Base-by-base conservation (phyloP, 2,888 invertebrate genomes). In the Scotopteryx bipunctaria region DNA sequence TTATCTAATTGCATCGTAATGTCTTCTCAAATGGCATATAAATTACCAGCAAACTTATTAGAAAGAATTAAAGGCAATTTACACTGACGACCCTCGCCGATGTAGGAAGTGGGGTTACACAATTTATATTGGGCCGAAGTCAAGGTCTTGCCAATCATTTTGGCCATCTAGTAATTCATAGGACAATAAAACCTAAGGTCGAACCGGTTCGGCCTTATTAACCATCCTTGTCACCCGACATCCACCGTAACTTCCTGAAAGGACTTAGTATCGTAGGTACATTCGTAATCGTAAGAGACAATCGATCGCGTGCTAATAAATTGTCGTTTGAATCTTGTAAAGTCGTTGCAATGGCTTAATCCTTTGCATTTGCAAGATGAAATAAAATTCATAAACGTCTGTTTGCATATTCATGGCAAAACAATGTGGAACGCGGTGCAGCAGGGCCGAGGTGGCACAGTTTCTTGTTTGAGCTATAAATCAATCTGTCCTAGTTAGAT, bases 111-210 rank as follows among this genome's bases (percentile, higher is more conserved):
- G 73, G 81, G 86, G 83, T 86, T 81, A 81, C 72, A 80, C 78
- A 81, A 80, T 86, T 83, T 82, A 83, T 84, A 86, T 84, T 83
- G 81, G 82, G 73, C 81, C 73, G 80, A 81, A 87, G 82, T 86
- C 89, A 86, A 87, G 88, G 89, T 78, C 78, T 69, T 66, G 76
- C 82, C 84, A 87, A 86, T 87, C 85, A 81, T 83, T 83, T 82
- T 78, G 79, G 77, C 78, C 82, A 78, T 84, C 83, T 82, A 83
- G 75, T 81, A 80, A 80, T 80, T 81, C 81, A 79, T 81, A 81
- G 82, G 78, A 77, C 79, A 86, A 85, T 85, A 81, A 83, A 83
- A 77, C 66, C 69, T 76, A 67, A 88, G 85, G 86, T 71, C 85
- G 69, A 71, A 70, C 71, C 57, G 67, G 71, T 74, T 67, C 67